Evolutionary conservation across 2,797 vertebrate genomes (phyloP).

Genomic region (Pitangus sulphuratus): DNA sequence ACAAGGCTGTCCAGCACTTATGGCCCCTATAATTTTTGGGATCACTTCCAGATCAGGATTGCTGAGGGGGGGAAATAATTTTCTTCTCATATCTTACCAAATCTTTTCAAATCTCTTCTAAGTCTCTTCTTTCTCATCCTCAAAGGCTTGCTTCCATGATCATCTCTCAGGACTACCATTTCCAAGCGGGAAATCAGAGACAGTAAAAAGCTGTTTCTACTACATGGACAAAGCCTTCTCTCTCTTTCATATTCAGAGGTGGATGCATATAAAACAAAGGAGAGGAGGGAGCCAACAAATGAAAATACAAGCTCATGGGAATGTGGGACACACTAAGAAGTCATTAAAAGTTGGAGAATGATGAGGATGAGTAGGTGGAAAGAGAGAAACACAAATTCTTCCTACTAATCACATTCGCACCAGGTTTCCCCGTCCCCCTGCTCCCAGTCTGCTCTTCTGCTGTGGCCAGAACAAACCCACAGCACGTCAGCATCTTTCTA

Average conservation of each 20-base stretch:
- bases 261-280: not conserved
- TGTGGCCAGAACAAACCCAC: not conserved
- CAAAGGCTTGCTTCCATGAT: not conserved
- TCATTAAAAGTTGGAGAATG: not conserved
- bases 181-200: not conserved
- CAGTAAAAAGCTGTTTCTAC: not conserved
- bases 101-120: not conserved
- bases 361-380: not conserved
- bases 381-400: not conserved
- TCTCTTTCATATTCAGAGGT: not conserved
- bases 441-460: not conserved
- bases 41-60: not conserved
- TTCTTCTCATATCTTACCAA: not conserved
- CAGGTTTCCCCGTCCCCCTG: not conserved
- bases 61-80: not conserved
- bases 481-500: not conserved
- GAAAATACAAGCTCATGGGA: not conserved
- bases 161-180: not conserved
- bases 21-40: not conserved
- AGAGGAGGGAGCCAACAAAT: not conserved
- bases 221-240: not conserved
- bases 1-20: not conserved
- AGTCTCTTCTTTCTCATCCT: not conserved
- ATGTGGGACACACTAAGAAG: not conserved
- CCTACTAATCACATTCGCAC: not conserved